A percentile compares a stretch with the other conserved stretches of the same genome.
phyloP scores from a whole-genome alignment of 2,113 vertebrate species.

The Syngnathoides biaculeatus region DNA sequence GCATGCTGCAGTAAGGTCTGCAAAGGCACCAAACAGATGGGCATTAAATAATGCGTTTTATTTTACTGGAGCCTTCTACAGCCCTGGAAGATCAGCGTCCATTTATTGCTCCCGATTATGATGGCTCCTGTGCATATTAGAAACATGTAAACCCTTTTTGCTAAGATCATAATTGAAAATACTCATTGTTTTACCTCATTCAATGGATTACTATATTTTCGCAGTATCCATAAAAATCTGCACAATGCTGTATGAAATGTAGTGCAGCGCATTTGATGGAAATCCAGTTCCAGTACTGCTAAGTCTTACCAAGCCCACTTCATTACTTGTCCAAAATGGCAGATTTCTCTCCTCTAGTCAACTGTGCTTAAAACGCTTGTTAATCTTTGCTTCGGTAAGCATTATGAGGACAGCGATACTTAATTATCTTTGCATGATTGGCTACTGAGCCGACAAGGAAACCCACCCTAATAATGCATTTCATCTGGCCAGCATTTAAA shows the following conservation, averaged over 20 bases:
- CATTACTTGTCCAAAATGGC: slow-evolving; percentile 27
- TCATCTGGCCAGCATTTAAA: slow-evolving; percentile 43
- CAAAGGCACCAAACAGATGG: slow-evolving; percentile 69
- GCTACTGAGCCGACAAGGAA: slow-evolving; percentile 53
- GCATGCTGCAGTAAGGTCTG: slow-evolving; percentile 58
- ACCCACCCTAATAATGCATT: slow-evolving; percentile 59
- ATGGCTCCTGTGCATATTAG: slow-evolving; percentile 56
- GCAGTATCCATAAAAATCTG: not conserved
- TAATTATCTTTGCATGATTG: slow-evolving; percentile 68
- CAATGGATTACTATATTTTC: slow-evolving; percentile 25
- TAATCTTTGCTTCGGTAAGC: slow-evolving; percentile 71
- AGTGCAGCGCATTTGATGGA: not conserved
- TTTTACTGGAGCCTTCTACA: slow-evolving; percentile 69
- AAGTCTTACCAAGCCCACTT: slow-evolving; percentile 11
- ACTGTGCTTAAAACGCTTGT: slow-evolving; percentile 59
- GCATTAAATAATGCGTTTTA: slow-evolving; percentile 73
- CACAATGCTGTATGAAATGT: not conserved
- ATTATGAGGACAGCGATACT: slow-evolving; percentile 55
- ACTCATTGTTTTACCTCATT: not conserved
- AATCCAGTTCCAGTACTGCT: slow-evolving; percentile 4
- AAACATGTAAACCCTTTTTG: slow-evolving; percentile 51
- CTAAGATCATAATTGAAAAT: slow-evolving; percentile 27
- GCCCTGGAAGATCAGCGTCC: slow-evolving; percentile 61
- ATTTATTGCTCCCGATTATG: slow-evolving; percentile 70
- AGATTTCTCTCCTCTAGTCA: slow-evolving; percentile 58